phyloP scores from a whole-genome alignment of 1,140 invertebrate genomes.

The Drosophila setifemur region DNA sequence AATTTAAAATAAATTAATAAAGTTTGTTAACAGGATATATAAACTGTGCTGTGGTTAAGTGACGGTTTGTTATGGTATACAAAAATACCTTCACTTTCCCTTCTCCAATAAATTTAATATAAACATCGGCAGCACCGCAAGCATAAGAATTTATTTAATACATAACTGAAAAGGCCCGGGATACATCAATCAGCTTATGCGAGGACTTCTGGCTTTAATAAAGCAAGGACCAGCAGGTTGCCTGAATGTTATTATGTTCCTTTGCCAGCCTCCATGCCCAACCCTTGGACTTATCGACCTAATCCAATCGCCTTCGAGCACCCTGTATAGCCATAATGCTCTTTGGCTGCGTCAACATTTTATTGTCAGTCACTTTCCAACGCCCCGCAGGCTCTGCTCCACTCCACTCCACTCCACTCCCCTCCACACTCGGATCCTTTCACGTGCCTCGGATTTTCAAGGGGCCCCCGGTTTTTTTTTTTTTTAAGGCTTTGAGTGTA shows the following conservation, averaged over 20 bases:
- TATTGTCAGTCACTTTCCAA: conserved; percentile 49
- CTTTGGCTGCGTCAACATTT: conserved; percentile 51
- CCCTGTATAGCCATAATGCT: conserved; percentile 36
- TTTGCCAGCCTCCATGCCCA: not conserved
- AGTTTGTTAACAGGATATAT: no score
- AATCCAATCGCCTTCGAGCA: conserved; percentile 42
- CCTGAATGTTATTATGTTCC: conserved; percentile 20
- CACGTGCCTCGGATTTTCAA: conserved; percentile 22
- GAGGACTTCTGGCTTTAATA: conserved; percentile 14
- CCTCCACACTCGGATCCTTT: no score
- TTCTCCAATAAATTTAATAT: not conserved
- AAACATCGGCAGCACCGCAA: not conserved
- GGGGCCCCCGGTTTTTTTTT: not conserved
- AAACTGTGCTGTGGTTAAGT: no score
- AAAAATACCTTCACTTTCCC: not conserved
- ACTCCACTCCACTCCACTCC: not conserved
- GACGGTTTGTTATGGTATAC: no score
- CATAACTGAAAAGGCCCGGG: conserved; percentile 31
- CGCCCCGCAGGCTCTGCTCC: conserved; percentile 14
- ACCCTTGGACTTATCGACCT: conserved; percentile 28
- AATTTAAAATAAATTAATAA: no score
- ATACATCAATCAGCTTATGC: conserved; percentile 31
- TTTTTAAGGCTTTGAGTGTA: conserved; percentile 27
- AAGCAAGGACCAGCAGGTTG: conserved; percentile 25
- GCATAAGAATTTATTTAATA: conserved; percentile 32